Conservation (phyloP, 2,113 vertebrate species). For the Alaudala cheleensis region DNA sequence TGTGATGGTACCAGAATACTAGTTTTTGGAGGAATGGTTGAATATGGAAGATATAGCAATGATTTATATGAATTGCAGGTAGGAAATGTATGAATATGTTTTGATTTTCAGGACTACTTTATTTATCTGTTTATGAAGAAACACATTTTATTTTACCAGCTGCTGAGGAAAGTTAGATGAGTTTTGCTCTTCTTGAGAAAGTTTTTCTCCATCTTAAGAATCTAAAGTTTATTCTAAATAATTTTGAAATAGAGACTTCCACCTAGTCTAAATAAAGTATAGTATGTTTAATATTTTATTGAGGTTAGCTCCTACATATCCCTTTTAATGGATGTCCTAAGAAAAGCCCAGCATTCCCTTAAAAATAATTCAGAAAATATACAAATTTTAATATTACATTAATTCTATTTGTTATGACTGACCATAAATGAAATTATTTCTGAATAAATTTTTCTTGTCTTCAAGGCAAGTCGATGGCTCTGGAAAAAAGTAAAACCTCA, state of each 20-base stretch:
- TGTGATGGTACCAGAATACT: conserved; percentile 93
- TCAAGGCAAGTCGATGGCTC: conserved; percentile 93
- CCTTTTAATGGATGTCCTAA: neutral
- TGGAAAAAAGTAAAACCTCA: conserved; percentile 97
- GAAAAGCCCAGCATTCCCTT: neutral
- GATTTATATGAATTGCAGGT: conserved; percentile 96
- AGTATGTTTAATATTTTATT: neutral
- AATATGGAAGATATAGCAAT: conserved; percentile 96
- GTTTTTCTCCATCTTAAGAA: neutral
- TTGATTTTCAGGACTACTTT: neutral
- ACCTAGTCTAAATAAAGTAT: neutral
- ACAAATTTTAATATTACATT: neutral
- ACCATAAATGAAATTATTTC: neutral
- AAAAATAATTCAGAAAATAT: neutral
- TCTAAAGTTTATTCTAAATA: neutral
- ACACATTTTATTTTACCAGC: neutral
- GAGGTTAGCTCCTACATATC: neutral
- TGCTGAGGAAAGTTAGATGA: neutral
- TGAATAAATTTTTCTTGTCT: conserved; percentile 13
- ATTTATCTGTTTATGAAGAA: neutral
- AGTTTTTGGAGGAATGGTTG: conserved; percentile 97
- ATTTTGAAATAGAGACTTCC: neutral
- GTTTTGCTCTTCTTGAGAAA: neutral
- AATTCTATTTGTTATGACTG: neutral
- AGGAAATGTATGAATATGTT: conserved; percentile 22